Base-by-base conservation (phyloP, 2,888 invertebrate species). In the Tigriopus californicus region DNA sequence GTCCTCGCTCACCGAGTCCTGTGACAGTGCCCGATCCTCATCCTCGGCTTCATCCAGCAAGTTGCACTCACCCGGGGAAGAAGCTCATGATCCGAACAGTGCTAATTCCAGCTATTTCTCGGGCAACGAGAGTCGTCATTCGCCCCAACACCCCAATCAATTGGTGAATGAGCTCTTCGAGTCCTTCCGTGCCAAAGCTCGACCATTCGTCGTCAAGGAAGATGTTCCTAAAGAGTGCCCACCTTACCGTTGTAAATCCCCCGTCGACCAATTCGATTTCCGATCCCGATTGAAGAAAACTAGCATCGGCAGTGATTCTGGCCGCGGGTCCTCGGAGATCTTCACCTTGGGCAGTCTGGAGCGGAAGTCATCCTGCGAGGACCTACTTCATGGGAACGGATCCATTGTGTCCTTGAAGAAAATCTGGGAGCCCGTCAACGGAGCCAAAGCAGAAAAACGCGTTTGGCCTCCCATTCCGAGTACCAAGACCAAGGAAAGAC, bases 391-490 rank as follows among this genome's bases (percentile, higher is more conserved):
- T 64, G 89, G 89, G 71, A 89, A 89, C 54, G 90, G 90, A 62
- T 88, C 88, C 73, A 91, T 91, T 68, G 88, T 83, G 70, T 90
- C 87, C 71, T 75, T 91, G 67, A 90, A 90, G 71, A 87, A 87
- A 71, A 74, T 91, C 63, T 91, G 91, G 91, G 91, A 91, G 72
- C 83, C 82, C 64, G 62, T 24, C 60, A 54, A 41, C 60, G 57
- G 48, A 53, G n/a, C 15, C 46, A 64, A 62, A 24, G 65, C 68
- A 58, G 69, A 70, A 54, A 73, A 74, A 63, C 73, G 77, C 61
- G 71, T 74, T 41, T 78, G 78, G 77, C 69, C 68, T 60, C 66
- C 67, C 20, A 52, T 54, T 42, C 65, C 66, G 53, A 76, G 75
- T 1, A 75, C 76, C 48, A 65, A 67, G 40, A 72, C 71, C 58